phyloP scores from a whole-genome alignment of 2,113 vertebrate genomes.

The Pedionomus torquatus region DNA sequence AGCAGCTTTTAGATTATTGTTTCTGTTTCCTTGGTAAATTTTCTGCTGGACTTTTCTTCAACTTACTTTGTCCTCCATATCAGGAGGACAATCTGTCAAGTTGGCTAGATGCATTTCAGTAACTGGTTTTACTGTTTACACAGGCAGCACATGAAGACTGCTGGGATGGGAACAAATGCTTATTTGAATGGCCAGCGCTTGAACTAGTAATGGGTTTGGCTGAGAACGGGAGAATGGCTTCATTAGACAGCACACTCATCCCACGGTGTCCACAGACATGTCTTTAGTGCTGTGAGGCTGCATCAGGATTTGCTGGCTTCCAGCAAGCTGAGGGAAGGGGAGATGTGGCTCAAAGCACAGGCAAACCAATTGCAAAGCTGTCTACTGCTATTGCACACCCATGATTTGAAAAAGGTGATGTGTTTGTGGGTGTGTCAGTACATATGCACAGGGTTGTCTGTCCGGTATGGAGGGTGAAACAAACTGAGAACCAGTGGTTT shows the following conservation, averaged over 20 bases:
- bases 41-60: not conserved
- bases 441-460: not conserved
- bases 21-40: not conserved
- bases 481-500: not conserved
- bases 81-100: not conserved
- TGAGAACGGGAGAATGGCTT: not conserved
- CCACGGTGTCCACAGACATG: not conserved
- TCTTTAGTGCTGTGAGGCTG: not conserved
- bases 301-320: not conserved
- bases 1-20: not conserved
- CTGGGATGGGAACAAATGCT: not conserved
- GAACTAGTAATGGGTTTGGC: not conserved
- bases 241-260: not conserved
- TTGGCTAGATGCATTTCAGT: not conserved
- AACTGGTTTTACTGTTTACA: not conserved
- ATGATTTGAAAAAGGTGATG: not conserved
- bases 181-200: not conserved
- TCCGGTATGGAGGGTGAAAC: not conserved
- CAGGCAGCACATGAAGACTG: not conserved
- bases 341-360: not conserved
- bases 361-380: not conserved
- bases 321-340: not conserved
- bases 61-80: not conserved
- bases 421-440: not conserved
- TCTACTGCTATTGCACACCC: accelerated